These are phyloP conservation scores for Cydia splendana DNA, from an alignment of 1,140 invertebrate species.

Conservation along the genomic window DNA sequence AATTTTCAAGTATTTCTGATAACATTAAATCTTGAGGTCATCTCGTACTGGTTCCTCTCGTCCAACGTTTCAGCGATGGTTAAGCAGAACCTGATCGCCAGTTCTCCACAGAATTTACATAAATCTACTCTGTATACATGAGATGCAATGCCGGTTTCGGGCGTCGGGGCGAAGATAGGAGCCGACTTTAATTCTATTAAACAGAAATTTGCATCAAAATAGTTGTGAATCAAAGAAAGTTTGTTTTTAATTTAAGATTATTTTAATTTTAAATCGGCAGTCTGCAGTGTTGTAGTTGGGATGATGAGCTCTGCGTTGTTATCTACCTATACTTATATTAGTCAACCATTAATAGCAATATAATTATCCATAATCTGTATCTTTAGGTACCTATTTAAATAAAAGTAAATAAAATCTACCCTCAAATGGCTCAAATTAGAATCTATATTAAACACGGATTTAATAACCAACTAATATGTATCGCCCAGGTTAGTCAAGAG, in stretches of 20 bases:
- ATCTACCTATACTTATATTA: too few species aligned
- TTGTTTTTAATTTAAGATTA: not conserved
- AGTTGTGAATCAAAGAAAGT: not conserved
- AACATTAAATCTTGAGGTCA: not conserved
- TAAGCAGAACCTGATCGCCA: not conserved
- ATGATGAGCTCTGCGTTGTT: not conserved
- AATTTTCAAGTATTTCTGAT: too few species aligned
- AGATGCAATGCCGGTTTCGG: conserved; percentile 20
- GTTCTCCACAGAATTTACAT: conserved; percentile 17
- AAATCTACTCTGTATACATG: conserved; percentile 32
- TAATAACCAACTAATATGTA: too few species aligned
- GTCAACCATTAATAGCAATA: too few species aligned
- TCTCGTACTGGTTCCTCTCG: not conserved
- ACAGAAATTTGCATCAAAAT: conserved; percentile 6
- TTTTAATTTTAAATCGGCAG: not conserved
- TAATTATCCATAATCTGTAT: too few species aligned
- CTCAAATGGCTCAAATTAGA: too few species aligned
- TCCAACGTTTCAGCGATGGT: not conserved
- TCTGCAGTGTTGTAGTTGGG: not conserved
- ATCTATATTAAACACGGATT: too few species aligned
- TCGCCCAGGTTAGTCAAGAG: too few species aligned
- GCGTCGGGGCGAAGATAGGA: not conserved
- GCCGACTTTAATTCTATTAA: conserved; percentile 7
- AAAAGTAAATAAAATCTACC: too few species aligned
- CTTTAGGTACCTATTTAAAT: too few species aligned